phyloP scores from a whole-genome alignment of 2,888 invertebrate genomes.

The Pyrrhosoma nymphula region DNA sequence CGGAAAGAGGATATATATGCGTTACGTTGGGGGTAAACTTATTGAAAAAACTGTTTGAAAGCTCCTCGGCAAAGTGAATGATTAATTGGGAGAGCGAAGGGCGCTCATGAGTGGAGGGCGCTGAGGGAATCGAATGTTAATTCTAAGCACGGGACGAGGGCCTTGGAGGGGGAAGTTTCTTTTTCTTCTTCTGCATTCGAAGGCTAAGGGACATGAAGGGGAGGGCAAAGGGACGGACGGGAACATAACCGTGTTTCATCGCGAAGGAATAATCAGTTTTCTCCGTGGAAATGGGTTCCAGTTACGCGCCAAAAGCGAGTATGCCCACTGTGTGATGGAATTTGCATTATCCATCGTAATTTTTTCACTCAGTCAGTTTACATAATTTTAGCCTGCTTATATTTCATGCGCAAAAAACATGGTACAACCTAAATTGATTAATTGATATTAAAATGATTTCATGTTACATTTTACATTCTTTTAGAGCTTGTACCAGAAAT shows the following conservation, averaged over 20 bases:
- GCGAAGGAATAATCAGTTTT: background rate
- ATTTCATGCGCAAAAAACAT: too few relatives aligned
- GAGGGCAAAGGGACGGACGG: background rate
- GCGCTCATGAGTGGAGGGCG: background rate
- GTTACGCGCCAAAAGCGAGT: background rate
- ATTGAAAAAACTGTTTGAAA: conserved; percentile 51
- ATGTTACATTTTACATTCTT: too few relatives aligned
- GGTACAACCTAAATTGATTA: too few relatives aligned
- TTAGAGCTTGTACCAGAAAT: too few relatives aligned
- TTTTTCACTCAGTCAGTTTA: too few relatives aligned
- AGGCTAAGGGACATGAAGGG: background rate
- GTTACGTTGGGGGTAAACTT: background rate
- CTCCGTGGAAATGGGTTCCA: background rate
- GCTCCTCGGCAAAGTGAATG: conserved; percentile 11
- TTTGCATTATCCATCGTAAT: too few relatives aligned
- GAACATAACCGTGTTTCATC: background rate
- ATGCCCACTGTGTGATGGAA: background rate
- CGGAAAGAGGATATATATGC: conserved; percentile 19
- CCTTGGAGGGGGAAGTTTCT: background rate
- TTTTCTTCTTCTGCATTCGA: background rate
- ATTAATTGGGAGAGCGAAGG: conserved; percentile 27
- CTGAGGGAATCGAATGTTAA: background rate
- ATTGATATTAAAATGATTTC: too few relatives aligned
- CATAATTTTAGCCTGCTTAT: too few relatives aligned
- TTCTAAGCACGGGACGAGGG: background rate